These are phyloP conservation scores for Melopsittacus undulatus DNA, from an alignment of 2,797 vertebrate species.

Conservation along the genomic window DNA sequence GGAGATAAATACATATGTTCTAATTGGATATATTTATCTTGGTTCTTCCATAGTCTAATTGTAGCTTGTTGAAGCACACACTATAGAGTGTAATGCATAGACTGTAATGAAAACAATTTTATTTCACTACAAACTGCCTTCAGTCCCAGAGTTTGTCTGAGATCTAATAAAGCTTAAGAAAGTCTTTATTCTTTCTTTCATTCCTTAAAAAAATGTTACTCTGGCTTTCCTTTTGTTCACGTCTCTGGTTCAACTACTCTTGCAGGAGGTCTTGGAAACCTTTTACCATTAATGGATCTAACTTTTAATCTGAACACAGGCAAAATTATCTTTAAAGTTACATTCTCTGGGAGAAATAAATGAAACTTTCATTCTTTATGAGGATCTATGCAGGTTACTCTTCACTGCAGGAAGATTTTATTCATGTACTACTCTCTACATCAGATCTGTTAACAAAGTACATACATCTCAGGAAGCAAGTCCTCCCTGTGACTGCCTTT, in stretches of 20 bases:
- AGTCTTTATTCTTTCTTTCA: not conserved
- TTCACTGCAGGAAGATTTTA: not conserved
- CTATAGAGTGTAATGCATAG: not conserved
- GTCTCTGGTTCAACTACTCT: not conserved
- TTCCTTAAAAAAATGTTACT: not conserved
- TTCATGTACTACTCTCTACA: not conserved
- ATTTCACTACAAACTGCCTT: not conserved
- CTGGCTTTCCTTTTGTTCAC: not conserved
- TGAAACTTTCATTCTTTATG: not conserved
- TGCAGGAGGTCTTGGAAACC: not conserved
- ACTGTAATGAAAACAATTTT: not conserved
- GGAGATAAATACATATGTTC: not conserved
- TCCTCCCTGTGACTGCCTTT: not conserved
- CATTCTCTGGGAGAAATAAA: not conserved
- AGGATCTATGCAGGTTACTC: not conserved
- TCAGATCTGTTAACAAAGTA: not conserved
- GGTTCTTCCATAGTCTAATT: not conserved
- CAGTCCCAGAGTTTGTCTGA: not conserved
- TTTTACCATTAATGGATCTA: not conserved
- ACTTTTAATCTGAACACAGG: not conserved
- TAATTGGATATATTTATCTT: not conserved
- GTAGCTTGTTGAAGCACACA: not conserved
- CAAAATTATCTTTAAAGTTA: not conserved
- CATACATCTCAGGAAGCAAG: not conserved
- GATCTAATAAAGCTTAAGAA: not conserved